Base-by-base conservation (phyloP, 2,113 vertebrate species). In the Sapayoa aenigma region DNA sequence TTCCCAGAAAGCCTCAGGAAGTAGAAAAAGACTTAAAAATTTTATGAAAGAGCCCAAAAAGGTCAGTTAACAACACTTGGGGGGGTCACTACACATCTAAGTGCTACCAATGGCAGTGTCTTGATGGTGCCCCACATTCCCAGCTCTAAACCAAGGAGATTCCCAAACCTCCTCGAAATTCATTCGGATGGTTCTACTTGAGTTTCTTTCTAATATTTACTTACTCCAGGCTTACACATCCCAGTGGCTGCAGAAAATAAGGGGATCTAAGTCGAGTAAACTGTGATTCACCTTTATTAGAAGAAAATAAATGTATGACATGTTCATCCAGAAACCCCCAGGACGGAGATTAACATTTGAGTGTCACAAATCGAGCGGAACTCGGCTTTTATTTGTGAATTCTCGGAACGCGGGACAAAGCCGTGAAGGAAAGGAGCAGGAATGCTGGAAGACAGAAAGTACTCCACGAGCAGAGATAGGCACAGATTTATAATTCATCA, bases 401-500 rank as follows among this genome's bases (percentile, higher is more conserved):
- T 86, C 47, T 47, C 39, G 33, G 76, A 59, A 72, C 33, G 30
- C 35, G 73, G 44, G 59, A 83, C 67, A 87, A 84, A 75, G 50
- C 50, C 71, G 22, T 6, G 82, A 72, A 85, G 81, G 68, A 74
- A 89, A 90, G 44, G 49, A 79, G 74, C 1, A 3, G 35, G 68
- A 86, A 88, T 10, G 59, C 35, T 60, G 28, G 22, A 46, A 85
- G 77, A 67, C 1, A 80, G 39, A 72, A 79, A 93, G 63, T 30
- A 30, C 58, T 71, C 58, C 62, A 8, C 6, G 56, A 81, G 50
- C 66, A 73, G 63, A 37, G 83, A 89, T 39, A 73, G 77, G 41
- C 41, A n/a, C 84, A 93, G 85, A 90, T 90, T 96, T 95, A 76
- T 90, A 95, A 96, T 96, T 94, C 95, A 96, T 94, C 93, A 94